Conservation (phyloP, 2,113 vertebrate genomes). For the Delphinapterus leucas region DNA sequence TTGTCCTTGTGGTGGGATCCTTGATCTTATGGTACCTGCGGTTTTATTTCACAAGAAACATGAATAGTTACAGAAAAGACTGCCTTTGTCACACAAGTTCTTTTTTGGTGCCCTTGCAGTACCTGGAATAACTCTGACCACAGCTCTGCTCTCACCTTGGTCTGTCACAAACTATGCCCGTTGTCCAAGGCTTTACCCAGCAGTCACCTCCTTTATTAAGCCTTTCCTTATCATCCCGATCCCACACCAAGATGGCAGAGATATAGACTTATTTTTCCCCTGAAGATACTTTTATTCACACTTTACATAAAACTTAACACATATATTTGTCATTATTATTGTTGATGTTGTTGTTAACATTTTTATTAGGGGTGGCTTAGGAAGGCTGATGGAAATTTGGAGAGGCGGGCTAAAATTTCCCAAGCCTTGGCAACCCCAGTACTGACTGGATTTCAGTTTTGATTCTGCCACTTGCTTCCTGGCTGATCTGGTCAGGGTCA, state of each 20-base stretch:
- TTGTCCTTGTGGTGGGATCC: neutral
- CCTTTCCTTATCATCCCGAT: neutral
- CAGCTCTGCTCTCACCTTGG: neutral
- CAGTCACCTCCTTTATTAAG: neutral
- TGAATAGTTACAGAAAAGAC: neutral
- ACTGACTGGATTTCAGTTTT: neutral
- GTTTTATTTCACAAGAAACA: neutral
- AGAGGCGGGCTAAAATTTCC: neutral
- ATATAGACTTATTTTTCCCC: neutral
- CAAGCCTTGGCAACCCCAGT: neutral
- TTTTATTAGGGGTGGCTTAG: neutral
- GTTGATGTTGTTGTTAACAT: neutral
- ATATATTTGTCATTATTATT: neutral
- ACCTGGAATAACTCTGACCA: neutral
- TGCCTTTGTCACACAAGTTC: neutral
- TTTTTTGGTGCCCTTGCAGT: neutral
- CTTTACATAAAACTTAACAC: neutral
- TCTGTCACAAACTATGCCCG: neutral
- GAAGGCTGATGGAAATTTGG: neutral
- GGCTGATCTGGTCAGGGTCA: neutral
- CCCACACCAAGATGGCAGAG: neutral
- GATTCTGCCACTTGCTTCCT: neutral
- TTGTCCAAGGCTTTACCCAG: neutral
- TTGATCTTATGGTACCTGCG: neutral
- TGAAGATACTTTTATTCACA: slow-evolving; percentile 52